Base-by-base conservation (phyloP, 2,113 vertebrate genomes). In the Gnathonemus longibarbis region DNA sequence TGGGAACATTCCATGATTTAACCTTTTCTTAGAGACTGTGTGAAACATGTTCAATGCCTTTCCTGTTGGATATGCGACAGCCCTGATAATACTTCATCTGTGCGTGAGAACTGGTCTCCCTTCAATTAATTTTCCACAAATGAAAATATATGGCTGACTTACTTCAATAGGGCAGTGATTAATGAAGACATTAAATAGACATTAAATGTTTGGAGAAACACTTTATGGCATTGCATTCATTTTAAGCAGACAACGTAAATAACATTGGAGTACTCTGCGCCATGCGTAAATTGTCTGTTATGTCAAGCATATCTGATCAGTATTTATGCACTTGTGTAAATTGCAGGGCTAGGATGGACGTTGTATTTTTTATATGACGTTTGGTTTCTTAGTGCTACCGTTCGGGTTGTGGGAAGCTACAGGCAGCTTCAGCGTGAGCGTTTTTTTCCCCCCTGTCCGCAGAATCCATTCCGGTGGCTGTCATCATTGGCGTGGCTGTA, bases 401-500 rank as follows among this genome's bases (percentile, higher is more conserved):
- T 49, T 48, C 0, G 10, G 84, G 24, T n/a, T 48, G n/a, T n/a
- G 24, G 0, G 46, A 1, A 50, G 50, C 86, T 11, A 45, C 39
- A 5, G 21, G 17, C 7, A 2, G 15, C 31, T 84, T 91, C 48
- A 90, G 6, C 9, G 87, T 91, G 35, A 89, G 62, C 92, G 48
- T 92, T 91, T 93, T 83, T 7, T 5, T 0, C 15, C 17, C 19
- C 74, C 91, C 48, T 83, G 94, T 94, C 93, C 90, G 77, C 97
- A 99, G 98, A 99, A 92, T 97, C 98, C 0, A 97, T 99, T 92
- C 98, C 98, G 0, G 97, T 98, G 96, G 98, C 98, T 0, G 98
- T 99, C 95, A 98, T 99, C 96, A 99, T 99, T 31, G 98, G 98
- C 1, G 98, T 99, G 91, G 98, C 98, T 0, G 98, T 99, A 87